Percentiles rank a stretch among this genome's conserved stretches.
Evolutionary conservation across 37 sponge, comb jelly and placozoan species (phyloP).

Genomic region (Aplysina aerophoba): DNA sequence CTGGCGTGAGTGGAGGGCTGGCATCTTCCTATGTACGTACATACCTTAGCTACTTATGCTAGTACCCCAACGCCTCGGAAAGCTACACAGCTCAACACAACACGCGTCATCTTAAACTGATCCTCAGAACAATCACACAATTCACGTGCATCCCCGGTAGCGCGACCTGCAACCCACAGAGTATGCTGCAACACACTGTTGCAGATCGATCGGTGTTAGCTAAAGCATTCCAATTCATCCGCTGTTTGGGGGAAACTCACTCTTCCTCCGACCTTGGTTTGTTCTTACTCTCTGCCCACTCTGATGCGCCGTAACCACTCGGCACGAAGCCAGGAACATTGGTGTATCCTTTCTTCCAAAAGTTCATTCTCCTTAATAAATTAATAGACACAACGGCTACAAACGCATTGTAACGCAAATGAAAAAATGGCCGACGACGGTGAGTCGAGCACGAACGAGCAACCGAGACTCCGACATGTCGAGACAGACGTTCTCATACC

Average conservation of each 20-base stretch:
- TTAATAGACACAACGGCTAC: not conserved
- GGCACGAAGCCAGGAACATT: slow-evolving; percentile 23
- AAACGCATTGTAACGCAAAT: not conserved
- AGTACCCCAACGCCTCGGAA: no score
- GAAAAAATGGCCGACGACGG: not conserved
- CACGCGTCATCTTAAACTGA: no score
- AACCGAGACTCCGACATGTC: slow-evolving; percentile 59
- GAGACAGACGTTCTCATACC: slow-evolving; percentile 86
- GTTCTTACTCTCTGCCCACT: not conserved
- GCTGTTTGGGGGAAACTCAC: not conserved
- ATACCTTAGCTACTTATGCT: no score
- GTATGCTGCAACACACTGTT: no score
- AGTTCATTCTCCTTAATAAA: not conserved
- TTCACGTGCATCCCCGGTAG: no score
- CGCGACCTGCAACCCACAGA: no score
- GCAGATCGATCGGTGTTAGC: no score
- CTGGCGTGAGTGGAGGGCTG: no score
- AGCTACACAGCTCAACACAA: no score
- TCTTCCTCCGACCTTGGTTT: slow-evolving; percentile 20
- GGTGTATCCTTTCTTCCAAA: slow-evolving; percentile 22
- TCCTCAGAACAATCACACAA: no score
- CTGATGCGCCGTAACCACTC: slow-evolving; percentile 22
- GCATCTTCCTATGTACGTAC: no score
- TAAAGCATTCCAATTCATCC: no score
- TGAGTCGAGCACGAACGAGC: not conserved